Conservation (phyloP, 2,888 invertebrate species). For the Pollenia angustigena region DNA sequence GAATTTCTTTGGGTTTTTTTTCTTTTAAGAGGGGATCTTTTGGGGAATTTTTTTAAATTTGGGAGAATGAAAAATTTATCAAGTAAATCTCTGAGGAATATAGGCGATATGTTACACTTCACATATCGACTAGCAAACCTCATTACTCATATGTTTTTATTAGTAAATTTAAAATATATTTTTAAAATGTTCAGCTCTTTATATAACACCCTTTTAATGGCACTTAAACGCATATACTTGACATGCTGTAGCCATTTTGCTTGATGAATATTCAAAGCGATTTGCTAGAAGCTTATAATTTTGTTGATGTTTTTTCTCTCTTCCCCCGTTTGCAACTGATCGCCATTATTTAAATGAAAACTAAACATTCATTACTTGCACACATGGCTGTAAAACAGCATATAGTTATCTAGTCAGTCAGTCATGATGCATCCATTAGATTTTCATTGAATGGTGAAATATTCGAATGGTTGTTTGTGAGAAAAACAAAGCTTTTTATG, state of each 20-base stretch:
- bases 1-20: too few relatives aligned
- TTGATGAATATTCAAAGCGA: slow-evolving; percentile 24
- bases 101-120: too few relatives aligned
- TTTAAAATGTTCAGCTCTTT: neutral
- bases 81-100: too few relatives aligned
- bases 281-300: slow-evolving; percentile 24
- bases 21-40: too few relatives aligned
- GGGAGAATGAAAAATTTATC: too few relatives aligned
- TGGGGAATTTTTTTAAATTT: too few relatives aligned
- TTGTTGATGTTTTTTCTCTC: neutral
- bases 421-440: neutral
- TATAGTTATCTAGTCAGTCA: too few relatives aligned
- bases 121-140: too few relatives aligned
- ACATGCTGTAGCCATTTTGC: neutral
- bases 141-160: too few relatives aligned
- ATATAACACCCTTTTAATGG: neutral
- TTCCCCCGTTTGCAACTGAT: neutral
- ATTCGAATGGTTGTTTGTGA: neutral
- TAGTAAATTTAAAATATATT: too few relatives aligned
- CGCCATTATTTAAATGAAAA: neutral
- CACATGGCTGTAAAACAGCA: neutral
- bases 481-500: neutral
- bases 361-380: neutral
- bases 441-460: neutral
- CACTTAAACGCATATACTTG: neutral